Conservation (phyloP, 2,113 vertebrate genomes). For the Empidonax alnorum region DNA sequence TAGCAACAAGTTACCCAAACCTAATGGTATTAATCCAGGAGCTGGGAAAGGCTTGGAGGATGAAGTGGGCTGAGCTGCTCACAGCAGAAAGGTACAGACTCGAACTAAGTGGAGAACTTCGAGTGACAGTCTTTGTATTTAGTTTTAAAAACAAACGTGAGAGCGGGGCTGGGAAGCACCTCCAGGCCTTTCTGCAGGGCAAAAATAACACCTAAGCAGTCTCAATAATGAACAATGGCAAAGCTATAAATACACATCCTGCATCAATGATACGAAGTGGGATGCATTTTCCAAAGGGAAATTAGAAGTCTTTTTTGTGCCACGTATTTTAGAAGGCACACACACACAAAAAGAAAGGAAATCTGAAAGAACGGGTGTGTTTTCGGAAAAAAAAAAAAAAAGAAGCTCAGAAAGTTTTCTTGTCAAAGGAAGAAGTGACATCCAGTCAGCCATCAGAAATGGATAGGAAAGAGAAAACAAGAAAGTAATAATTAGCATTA, state of each 20-base stretch:
- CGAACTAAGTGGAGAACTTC: neutral
- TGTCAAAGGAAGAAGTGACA: neutral
- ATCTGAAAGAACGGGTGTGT: neutral
- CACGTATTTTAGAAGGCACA: neutral
- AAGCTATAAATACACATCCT: constrained; percentile 8
- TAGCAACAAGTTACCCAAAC: constrained; percentile 50
- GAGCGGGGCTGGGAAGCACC: constrained; percentile 10
- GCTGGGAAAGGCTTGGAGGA: constrained; percentile 50
- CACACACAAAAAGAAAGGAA: neutral
- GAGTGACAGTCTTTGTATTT: constrained; percentile 36
- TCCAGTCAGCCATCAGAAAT: neutral
- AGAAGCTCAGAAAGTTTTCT: neutral
- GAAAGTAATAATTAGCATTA: neutral
- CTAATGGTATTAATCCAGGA: constrained; percentile 56
- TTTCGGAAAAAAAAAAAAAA: neutral
- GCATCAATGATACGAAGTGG: neutral
- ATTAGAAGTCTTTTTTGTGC: neutral
- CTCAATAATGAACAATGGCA: neutral
- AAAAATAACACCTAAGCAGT: constrained; percentile 43
- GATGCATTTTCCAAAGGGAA: constrained; percentile 1
- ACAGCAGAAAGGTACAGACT: neutral
- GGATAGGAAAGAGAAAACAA: neutral
- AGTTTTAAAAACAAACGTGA: constrained; percentile 25
- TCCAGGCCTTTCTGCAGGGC: constrained; percentile 14
- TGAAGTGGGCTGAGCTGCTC: constrained; percentile 32